Conservation (phyloP, 2,888 invertebrate genomes). For the Myopa tessellatipennis region DNA sequence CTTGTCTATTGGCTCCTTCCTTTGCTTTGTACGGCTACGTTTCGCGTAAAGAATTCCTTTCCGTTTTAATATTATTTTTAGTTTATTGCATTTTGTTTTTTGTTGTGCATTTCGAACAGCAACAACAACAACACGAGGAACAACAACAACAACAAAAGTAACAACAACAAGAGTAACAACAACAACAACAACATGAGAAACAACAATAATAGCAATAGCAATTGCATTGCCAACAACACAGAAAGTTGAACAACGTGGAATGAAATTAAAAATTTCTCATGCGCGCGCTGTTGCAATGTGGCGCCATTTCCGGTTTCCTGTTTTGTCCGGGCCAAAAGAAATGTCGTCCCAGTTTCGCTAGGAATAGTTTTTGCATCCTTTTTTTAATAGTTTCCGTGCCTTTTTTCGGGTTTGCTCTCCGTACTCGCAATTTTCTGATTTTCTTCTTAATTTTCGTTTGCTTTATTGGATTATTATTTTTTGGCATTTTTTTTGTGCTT, state of each 20-base stretch:
- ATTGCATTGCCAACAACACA: not conserved
- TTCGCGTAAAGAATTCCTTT: slow-evolving; percentile 33
- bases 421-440: no score
- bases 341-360: slow-evolving; percentile 15
- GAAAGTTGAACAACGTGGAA: slow-evolving; percentile 12
- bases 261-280: slow-evolving; percentile 39
- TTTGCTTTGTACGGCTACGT: slow-evolving; percentile 1
- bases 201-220: not conserved
- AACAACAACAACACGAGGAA: not conserved
- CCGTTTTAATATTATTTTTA: slow-evolving; percentile 24
- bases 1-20: not conserved
- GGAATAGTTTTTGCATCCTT: not conserved
- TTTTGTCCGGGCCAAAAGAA: not conserved
- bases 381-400: not conserved
- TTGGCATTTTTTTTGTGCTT: not conserved
- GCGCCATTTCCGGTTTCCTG: slow-evolving; percentile 37
- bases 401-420: not conserved
- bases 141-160: not conserved
- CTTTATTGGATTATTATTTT: not conserved
- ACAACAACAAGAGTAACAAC: not conserved
- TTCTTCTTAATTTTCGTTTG: not conserved
- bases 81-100: slow-evolving; percentile 30
- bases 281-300: slow-evolving; percentile 35
- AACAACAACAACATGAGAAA: not conserved
- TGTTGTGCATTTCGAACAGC: not conserved